Evolutionary conservation across 2,888 invertebrate species (phyloP).

Genomic region (Lamellibrachia satsuma): DNA sequence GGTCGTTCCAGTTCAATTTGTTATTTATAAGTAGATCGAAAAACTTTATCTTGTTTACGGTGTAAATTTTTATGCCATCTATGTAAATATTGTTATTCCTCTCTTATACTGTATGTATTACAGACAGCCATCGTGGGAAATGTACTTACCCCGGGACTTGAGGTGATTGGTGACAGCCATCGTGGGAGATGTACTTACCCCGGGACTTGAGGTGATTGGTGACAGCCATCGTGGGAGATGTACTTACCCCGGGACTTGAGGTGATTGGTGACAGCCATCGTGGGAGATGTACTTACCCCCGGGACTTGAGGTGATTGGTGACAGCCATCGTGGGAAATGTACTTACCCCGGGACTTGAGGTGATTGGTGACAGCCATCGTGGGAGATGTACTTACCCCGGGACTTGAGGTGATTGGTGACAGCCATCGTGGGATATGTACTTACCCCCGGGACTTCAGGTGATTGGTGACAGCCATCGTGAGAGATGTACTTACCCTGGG

Average conservation of each 20-base stretch:
- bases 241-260: not conserved
- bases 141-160: not conserved
- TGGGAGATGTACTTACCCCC: not conserved
- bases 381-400: not conserved
- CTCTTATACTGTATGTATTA: too few species aligned
- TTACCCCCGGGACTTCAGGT: not conserved
- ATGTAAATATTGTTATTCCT: too few species aligned
- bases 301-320: not conserved
- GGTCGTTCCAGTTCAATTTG: too few species aligned
- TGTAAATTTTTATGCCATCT: too few species aligned
- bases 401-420: not conserved
- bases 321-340: not conserved
- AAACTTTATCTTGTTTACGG: too few species aligned
- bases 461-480: not conserved
- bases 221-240: not conserved
- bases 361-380: not conserved
- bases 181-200: not conserved
- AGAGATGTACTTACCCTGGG: not conserved
- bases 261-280: too few species aligned
- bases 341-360: not conserved
- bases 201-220: not conserved
- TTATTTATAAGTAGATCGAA: too few species aligned
- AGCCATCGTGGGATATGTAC: not conserved
- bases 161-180: too few species aligned
- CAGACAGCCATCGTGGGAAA: not conserved